Evolutionary conservation across 2,888 invertebrate species (phyloP), one percentile per base, ranked within the genome.

Genomic region (Plagiodera versicolora): DNA sequence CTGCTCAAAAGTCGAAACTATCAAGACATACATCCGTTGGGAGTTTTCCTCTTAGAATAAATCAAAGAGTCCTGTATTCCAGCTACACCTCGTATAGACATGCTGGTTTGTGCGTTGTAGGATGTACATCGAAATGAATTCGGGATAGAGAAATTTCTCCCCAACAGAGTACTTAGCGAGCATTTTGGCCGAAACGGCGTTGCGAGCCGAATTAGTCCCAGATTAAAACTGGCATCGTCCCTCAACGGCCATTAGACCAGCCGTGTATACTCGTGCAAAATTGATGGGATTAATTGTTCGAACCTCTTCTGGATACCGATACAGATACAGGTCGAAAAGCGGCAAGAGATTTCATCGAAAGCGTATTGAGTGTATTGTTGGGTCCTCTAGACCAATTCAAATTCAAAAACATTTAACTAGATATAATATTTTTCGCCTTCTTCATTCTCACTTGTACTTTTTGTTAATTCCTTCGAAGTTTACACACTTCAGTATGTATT

Each of bases 141-240:
- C n/a, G 14, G 49, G 30, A 49, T 17, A 16, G 28, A 49, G 49
- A 49, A 49, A 53, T 14, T 17, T 20, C 53, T 53, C 39, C 53
- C 52, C 53, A 44, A 24, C 30, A 28, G 49, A 28, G 30, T 10
- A 30, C 16, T 50, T 30, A 44, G 30, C 45, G n/a, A 70, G 68
- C 72, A 72, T 69, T 68, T 73, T 63, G 72, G 72, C 73, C 75
- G 70, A 73, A 75, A 73, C 73, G 76, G 76, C 75, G 74, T 72
- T 76, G 74, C 68, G 71, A 70, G 73, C 76, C 74, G 77, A 79
- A 79, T 79, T 79, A 78, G 77, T 77, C 76, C 78, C 78, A 79
- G 79, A 79, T 79, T 79, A 79, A 79, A 79, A 79, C 75, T 78
- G 75, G 74, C 72, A 75, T 75, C n/a, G 77, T 78, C 78, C 78